Base-by-base conservation (phyloP, 2,888 invertebrate species). In the Mongoloraphidia duomilia region DNA sequence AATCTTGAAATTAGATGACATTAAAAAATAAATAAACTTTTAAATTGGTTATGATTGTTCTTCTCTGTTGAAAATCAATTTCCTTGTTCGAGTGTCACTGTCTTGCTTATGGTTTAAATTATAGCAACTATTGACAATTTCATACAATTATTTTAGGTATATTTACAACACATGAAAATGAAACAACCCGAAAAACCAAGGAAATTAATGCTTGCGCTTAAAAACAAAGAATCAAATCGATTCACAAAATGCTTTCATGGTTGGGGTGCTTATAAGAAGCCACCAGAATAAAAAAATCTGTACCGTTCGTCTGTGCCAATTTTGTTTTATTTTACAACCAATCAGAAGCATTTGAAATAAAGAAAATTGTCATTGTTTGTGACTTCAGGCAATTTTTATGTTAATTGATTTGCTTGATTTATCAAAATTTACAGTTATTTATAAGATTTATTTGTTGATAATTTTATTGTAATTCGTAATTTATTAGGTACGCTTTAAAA, bases 211-310 rank as follows among this genome's bases (percentile, higher is more conserved):
- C 77, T 96, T 36, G 92, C 96, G 1, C 76, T 96, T 58, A 98
- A 96, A 70, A 90, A 93, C 64, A 94, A 94, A 63, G 98, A 99
- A 71, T 91, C 94, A 11, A 80, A 81, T 59, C 77, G 92, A 61
- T 98, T 99, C 71, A 88, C 87, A 53, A 94, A 94, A 71, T 97
- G 98, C 70, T 98, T 98, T 78, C 98, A 98, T 65, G 98, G 95
- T 50, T 98, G 98, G 98, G 87, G 92, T 53, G 77, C 79, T 56
- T 90, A 93, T 67, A 93, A 92, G 68, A 74, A 76, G 53, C 80
- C 85, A 34, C 83, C 81, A 2, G 84, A 84, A 63, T 86, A 79
- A 75, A 58, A 39, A 34, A 46, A 41, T 41, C 8, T 11, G 40
- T n/a, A 9, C 13, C 13, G 17, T 9, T 17, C 17, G 2, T 17